phyloP scores from a whole-genome alignment of 2,113 vertebrate genomes.

The Oreochromis tanganicae region DNA sequence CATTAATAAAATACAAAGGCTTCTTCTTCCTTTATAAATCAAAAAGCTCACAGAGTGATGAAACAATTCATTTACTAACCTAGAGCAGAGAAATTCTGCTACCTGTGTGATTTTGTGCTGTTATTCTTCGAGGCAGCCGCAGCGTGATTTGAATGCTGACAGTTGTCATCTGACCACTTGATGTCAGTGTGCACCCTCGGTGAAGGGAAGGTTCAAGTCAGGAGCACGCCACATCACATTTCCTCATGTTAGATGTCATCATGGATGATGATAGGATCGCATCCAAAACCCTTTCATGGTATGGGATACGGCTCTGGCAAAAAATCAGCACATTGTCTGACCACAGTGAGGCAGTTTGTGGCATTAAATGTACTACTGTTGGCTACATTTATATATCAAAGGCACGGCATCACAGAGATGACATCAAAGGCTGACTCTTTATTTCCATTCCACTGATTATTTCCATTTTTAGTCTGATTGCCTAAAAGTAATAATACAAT shows the following conservation, averaged over 20 bases:
- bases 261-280: neutral
- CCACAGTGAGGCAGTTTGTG: neutral
- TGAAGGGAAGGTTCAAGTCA: neutral
- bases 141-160: neutral
- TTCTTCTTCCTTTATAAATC: neutral
- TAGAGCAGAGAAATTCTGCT: neutral
- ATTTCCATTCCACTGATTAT: too few species aligned
- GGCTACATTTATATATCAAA: neutral
- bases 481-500: neutral
- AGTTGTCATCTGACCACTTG: constrained; percentile 53
- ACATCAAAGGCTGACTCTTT: neutral
- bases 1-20: neutral
- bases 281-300: neutral
- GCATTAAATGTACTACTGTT: neutral
- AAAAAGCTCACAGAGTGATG: neutral
- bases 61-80: neutral
- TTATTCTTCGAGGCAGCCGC: neutral
- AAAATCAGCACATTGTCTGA: neutral
- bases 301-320: neutral
- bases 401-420: neutral
- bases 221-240: neutral
- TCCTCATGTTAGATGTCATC: neutral
- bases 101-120: neutral
- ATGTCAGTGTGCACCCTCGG: constrained; percentile 54
- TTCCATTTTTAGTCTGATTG: neutral